These are phyloP conservation scores for Agrilus biguttatus DNA, from an alignment of 2,888 invertebrate genomes.

Conservation along the genomic window DNA sequence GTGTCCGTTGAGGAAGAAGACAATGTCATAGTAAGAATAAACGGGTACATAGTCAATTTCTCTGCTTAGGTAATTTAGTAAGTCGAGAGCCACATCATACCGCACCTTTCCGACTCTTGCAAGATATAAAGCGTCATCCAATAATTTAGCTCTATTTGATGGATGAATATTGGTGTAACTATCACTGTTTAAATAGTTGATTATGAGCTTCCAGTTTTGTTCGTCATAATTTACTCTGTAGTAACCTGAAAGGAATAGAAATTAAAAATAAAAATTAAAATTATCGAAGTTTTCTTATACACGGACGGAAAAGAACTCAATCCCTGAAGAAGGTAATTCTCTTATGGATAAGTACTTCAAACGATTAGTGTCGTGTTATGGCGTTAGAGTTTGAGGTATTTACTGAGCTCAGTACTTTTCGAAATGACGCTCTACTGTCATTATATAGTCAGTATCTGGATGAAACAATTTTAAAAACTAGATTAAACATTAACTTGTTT, in stretches of 20 bases:
- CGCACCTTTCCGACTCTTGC: constrained; percentile 43
- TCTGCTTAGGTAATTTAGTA: constrained; percentile 41
- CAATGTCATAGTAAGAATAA: neutral
- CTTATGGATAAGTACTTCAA: no score
- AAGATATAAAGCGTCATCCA: constrained; percentile 35
- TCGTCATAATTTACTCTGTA: constrained; percentile 29
- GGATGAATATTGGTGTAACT: constrained; percentile 36
- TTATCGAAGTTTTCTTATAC: no score
- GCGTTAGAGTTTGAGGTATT: no score
- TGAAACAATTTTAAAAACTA: no score
- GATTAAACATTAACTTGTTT: no score
- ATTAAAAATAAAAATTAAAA: no score
- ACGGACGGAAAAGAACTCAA: no score
- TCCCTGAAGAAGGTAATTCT: no score
- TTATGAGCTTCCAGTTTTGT: constrained; percentile 31
- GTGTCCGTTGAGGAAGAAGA: neutral
- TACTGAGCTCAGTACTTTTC: no score
- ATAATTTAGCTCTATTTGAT: constrained; percentile 37
- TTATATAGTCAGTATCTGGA: no score
- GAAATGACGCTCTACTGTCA: no score
- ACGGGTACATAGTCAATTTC: constrained; percentile 51
- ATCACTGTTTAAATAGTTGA: constrained; percentile 21
- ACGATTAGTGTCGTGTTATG: no score
- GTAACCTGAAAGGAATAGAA: constrained; percentile 18
- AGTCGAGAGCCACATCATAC: constrained; percentile 37